Evolutionary conservation across 2,888 invertebrate species (phyloP).

Genomic region (Timema podura): DNA sequence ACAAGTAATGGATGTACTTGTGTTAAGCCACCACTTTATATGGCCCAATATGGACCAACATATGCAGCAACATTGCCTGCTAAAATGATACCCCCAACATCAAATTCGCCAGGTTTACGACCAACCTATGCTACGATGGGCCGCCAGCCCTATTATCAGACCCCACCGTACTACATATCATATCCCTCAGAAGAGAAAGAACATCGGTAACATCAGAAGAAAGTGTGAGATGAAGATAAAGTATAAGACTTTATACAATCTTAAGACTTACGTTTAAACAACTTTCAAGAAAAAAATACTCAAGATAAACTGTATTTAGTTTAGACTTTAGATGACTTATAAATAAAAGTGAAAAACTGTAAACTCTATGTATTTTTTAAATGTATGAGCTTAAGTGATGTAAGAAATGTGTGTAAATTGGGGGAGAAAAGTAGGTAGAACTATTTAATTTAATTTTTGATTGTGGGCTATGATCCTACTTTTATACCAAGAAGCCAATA

Average conservation of each 20-base stretch:
- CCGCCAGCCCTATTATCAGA: constrained; percentile 52
- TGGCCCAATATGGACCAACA: constrained; percentile 52
- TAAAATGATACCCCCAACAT: constrained; percentile 36
- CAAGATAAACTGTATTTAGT: too few relatives aligned
- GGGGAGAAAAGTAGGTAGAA: too few relatives aligned
- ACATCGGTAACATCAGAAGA: constrained; percentile 33
- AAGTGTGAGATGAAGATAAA: not conserved
- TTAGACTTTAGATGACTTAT: too few relatives aligned
- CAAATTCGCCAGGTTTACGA: constrained; percentile 50
- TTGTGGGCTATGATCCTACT: too few relatives aligned
- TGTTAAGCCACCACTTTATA: constrained; percentile 52
- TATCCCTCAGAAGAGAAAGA: constrained; percentile 43
- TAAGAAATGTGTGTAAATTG: too few relatives aligned
- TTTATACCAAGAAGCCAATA: too few relatives aligned
- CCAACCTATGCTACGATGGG: constrained; percentile 61
- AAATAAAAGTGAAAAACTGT: too few relatives aligned
- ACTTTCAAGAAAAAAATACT: too few relatives aligned
- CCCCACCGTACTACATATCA: constrained; percentile 42
- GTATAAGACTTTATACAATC: too few relatives aligned
- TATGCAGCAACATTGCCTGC: constrained; percentile 53
- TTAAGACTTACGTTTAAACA: not conserved
- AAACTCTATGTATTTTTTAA: too few relatives aligned
- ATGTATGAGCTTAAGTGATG: too few relatives aligned
- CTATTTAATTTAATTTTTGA: too few relatives aligned
- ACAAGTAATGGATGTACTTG: constrained; percentile 51